Evolutionary conservation across 2,888 invertebrate species (phyloP), one percentile per base, ranked within the genome.

Genomic region (Argyresthia albistria): DNA sequence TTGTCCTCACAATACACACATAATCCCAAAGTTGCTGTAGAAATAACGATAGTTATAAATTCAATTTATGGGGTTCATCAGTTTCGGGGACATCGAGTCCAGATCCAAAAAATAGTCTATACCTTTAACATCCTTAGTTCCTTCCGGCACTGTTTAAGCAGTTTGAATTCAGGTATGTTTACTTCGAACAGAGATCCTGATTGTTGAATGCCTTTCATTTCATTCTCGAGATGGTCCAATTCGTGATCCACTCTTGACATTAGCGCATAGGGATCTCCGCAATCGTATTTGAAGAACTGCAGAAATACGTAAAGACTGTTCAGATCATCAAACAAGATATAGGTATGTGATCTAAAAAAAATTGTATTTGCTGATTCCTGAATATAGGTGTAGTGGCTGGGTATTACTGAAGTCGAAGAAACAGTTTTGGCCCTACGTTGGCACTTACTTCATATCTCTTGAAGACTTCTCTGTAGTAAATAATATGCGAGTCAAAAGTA

Each of bases 181-280:
- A 98, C 97, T 88, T 98, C 98, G 81, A 98, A 98, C 46, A 98
- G 84, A 2, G 95, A 94, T 0, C 98, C 98, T 4, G 97, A 96
- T 60, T 95, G 93, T 66, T 96, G 94, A 59, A 98, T 93, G 43
- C 91, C 90, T 55, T 88, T 89, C 96, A 98, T 97, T 69, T 96
- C 94, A 46, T 91, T 90, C 78, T 98, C 98, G 64, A 97, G 86
- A 59, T 91, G 88, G n/a, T 87, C 69, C 60, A 98, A 92, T 72
- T 95, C 95, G 53, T 88, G 88, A 70, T 97, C 92, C 15, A 95
- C 92, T 65, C 93, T 90, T 62, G 96, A 93, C 72, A 95, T 88
- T 8, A 93, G 80, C n/a, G 88, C 80, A 69, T 96, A 96, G 0
- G 96, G 95, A 61, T 91, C 83, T 12, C 82, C 72, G 64, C 95